Evolutionary conservation across 2,113 vertebrate genomes (phyloP).

Genomic region (Arizona elegans): DNA sequence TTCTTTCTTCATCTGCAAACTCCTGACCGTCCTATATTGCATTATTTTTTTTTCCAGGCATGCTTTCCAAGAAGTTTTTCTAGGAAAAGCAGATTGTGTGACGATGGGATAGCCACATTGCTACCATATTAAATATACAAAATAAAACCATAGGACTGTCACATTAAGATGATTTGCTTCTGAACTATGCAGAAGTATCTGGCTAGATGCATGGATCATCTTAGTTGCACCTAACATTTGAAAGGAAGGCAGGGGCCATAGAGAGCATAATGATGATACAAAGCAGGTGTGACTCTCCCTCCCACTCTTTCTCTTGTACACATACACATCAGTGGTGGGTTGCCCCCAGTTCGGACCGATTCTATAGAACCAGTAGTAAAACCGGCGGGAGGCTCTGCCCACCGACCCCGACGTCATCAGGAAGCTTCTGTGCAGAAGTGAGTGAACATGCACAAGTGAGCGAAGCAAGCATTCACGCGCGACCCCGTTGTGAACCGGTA

Average conservation of each 20-base stretch:
- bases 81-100: background rate
- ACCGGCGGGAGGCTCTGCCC: too few relatives aligned
- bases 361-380: too few relatives aligned
- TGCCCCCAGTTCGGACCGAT: too few relatives aligned
- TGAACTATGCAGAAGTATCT: background rate
- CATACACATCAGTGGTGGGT: background rate
- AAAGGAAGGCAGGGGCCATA: background rate
- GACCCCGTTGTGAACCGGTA: too few relatives aligned
- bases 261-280: background rate
- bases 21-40: background rate
- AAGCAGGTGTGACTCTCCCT: background rate
- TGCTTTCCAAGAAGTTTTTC: background rate
- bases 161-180: background rate
- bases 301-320: background rate
- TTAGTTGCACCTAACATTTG: background rate
- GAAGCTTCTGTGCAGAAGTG: too few relatives aligned
- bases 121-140: background rate
- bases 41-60: background rate
- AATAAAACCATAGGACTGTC: background rate
- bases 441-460: too few relatives aligned
- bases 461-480: too few relatives aligned
- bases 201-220: background rate
- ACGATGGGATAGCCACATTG: background rate
- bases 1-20: background rate
- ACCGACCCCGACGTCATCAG: too few relatives aligned